Evolutionary conservation across 35 echinoderm and acorn worm genomes (phyloP).

Genomic region (Heliocidaris tuberculata): DNA sequence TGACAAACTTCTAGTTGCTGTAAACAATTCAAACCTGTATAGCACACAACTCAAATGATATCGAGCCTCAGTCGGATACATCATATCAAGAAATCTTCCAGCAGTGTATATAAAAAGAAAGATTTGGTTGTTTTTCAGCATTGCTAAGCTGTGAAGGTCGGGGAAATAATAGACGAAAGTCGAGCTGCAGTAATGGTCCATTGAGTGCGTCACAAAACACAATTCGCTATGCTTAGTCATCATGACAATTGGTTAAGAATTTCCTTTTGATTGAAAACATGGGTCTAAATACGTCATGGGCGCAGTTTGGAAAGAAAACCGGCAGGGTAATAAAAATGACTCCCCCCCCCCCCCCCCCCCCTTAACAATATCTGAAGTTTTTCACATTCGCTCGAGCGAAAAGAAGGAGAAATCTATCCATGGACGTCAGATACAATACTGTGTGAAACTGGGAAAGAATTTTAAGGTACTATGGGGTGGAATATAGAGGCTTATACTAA

Average conservation of each 20-base stretch:
- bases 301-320: not conserved
- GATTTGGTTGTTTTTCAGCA: not conserved
- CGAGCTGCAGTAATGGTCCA: not conserved
- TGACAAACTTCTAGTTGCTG: not conserved
- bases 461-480: not conserved
- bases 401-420: not conserved
- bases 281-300: not conserved
- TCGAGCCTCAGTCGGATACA: not conserved
- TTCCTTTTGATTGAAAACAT: not conserved
- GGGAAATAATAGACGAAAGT: not conserved
- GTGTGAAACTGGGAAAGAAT: not conserved
- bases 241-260: conserved; percentile 26
- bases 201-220: conserved; percentile 24
- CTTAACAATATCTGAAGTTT: not conserved
- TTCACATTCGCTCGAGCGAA: not conserved
- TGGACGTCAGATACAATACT: not conserved
- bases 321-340: not conserved
- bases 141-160: conserved; percentile 6
- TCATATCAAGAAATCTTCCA: not conserved
- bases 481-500: not conserved
- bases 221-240: conserved; percentile 26
- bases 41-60: not conserved
- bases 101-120: not conserved
- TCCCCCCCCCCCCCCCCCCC: too few relatives aligned
- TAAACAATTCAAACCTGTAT: not conserved